Evolutionary conservation across 1,140 invertebrate species (phyloP), one percentile per base, ranked within the genome.

Genomic region (Papilio dardanus): DNA sequence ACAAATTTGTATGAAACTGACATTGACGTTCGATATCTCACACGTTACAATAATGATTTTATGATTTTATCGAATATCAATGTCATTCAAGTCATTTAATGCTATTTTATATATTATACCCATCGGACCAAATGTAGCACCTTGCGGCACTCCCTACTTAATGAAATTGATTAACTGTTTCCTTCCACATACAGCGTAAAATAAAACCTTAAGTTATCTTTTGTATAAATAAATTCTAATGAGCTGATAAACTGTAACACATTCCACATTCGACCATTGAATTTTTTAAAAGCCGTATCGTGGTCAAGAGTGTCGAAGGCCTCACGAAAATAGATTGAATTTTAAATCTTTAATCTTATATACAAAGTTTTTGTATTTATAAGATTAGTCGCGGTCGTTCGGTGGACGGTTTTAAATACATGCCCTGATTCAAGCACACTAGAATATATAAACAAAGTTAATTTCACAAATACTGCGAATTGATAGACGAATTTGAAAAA

Each of bases 261-360:
- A 50, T 50, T 50, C 5, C 8, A 54, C 19, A 24, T 54, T 54
- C 50, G 8, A 3, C 1, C 21, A 54, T 50, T 50, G 46, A 21
- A 21, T 50, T 19, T 21, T n/a, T 50, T 21, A 54, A 24, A 54
- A 54, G 21, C 6, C 19, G 19, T 21, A 21, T 24, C 10, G 50
- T 54, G 50, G 50, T 24, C 50, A 24, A 24, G 50, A 54, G 24
- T 54, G 50, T 28, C 50, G 50, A 54, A 54, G 50, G 50, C 50
- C 50, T 54, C 21, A 21, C 21, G 10, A 54, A 54, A 54, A 54
- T 54, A 19, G 7, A 54, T 24, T 54, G 50, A 54, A 54, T 54
- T 24, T 54, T 54, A 21, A 24, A 54, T 24, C 50, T 8, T 54
- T 54, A 46, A 19, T 46, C 19, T 46, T 19, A 46, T 46, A 19